Evolutionary conservation across 2,888 invertebrate genomes (phyloP), one percentile per base, ranked within the genome.

Genomic region (Callinectes sapidus): DNA sequence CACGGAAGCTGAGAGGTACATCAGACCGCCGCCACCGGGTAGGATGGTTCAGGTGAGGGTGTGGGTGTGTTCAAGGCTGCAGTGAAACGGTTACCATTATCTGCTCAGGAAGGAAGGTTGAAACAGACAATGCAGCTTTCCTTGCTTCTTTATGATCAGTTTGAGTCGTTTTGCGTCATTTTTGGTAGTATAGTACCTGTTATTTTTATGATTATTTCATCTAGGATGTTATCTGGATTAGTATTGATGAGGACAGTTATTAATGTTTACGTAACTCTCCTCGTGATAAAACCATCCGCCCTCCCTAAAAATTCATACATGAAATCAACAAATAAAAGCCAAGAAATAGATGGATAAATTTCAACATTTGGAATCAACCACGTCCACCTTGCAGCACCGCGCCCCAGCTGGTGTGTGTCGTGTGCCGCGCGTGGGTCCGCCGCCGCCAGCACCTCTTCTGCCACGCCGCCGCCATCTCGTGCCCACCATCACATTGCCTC

Each of bases 381-480:
- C 35, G 1, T 81, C 28, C 42, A 39, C 6, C 61, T 39, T 10
- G 18, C 94, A 94, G 94, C 94, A 94, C 61, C 91, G 94, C 13
- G 94, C 94, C 14, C 94, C 94, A 16, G 88, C 91, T 48, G 94
- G 94, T 8, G 42, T 87, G n/a, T 92, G 92, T 54, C 54, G 94
- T 2, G 93, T 94, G 28, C 93, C 93, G 1, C 87, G 90, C 2
- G 92, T 94, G 23, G 94, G 94, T 1, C 91, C 92, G 3, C 90
- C 89, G 0, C 90, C 87, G 0, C 91, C 89, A 8, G 90, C 85
- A 32, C 94, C 92, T 28, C 88, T 54, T 18, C 14, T 48, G 87
- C 61, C 54, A 2, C 90, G 81, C 90, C 66, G 71, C 23, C 85
- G 86, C 23, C 61, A 86, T 16, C 89, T 39, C n/a, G 85, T 89